Conservation (phyloP, 2,888 invertebrate genomes). For the Pecten maximus region DNA sequence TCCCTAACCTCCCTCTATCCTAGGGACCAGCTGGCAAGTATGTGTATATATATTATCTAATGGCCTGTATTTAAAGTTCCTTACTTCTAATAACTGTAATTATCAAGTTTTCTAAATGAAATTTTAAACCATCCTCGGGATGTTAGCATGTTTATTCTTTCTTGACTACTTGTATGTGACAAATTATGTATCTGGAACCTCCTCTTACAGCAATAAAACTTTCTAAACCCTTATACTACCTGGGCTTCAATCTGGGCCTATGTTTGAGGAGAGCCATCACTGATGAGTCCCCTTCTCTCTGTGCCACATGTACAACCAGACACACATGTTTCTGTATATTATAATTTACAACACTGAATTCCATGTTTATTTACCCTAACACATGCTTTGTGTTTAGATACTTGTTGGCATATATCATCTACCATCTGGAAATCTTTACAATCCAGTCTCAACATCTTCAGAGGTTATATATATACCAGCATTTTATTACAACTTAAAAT, state of each 20-base stretch:
- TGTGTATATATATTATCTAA: neutral
- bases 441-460: neutral
- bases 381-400: neutral
- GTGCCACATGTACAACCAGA: neutral
- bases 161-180: neutral
- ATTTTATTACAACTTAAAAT: neutral
- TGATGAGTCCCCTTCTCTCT: neutral
- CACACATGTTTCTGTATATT: neutral
- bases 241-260: neutral
- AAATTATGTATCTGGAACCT: neutral
- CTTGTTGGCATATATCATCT: neutral
- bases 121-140: neutral
- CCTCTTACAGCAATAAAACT: neutral
- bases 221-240: neutral
- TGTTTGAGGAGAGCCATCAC: neutral
- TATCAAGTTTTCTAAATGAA: neutral
- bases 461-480: neutral
- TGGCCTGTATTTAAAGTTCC: neutral
- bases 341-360: neutral
- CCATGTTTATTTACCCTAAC: conserved; percentile 12
- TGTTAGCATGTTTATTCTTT: neutral
- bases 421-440: neutral
- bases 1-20: no score
- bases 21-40: neutral
- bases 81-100: neutral